Evolutionary conservation across 2,888 invertebrate genomes (phyloP), one percentile per base, ranked within the genome.

Genomic region (Sialis lutaria): DNA sequence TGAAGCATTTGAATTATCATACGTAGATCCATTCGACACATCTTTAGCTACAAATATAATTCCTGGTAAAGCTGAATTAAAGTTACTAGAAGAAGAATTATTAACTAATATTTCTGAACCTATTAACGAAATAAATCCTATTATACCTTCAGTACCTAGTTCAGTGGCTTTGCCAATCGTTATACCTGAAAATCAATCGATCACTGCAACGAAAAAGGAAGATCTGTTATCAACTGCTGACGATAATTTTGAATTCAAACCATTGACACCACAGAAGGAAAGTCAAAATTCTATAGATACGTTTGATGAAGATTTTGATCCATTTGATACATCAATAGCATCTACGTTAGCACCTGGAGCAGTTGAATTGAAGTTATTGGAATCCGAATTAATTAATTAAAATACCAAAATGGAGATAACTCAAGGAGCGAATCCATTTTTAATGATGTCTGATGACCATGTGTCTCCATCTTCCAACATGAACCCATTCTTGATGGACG

Each of bases 1-100:
- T 2, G 59, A 64, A 32, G 59, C 64, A 33, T 58, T 64, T 44
- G 67, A 69, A 49, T 69, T 67, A 30, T 60, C 62, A 4, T 70
- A 79, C 54, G 62, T 67, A 6, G 89, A 89, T 67, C 90, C 90
- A 0, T 91, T 91, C 60, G 91, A 91, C 59, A 91, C 91, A 1
- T 85, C 89, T 0, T 83, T 85, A 55, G 86, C 86, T 0, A 71
- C 69, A 48, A 80, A 83, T 58, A 76, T 86, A 47, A 68, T 75
- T 45, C 87, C 86, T 0, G 83, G 87, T 4, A 81, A 77, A 63
- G 80, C 85, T 2, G 88, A 88, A 62, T 67, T 88, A 7, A 84
- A 82, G 60, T 63, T 86, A 37, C 59, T 88, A 13, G 85, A 86
- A 54, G 82, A 73, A 60, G 86, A 86, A 59, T 69, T 87, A 49